Evolutionary conservation across 1,140 invertebrate genomes (phyloP).

Genomic region (Drosophila bifasciata): DNA sequence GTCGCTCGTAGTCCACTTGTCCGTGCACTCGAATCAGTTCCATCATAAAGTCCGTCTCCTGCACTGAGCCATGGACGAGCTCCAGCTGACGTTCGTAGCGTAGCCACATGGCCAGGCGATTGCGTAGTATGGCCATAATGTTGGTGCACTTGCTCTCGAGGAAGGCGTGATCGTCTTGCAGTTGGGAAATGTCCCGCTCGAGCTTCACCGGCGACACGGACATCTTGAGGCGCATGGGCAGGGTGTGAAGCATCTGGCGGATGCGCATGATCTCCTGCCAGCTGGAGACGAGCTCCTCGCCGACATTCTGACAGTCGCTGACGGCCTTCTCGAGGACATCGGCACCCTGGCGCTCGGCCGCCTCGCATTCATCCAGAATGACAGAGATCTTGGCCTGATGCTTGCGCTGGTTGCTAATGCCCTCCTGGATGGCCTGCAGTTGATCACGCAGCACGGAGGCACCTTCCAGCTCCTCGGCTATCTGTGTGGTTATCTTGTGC

Average conservation of each 20-base stretch:
- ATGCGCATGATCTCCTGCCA: slow-evolving; percentile 91
- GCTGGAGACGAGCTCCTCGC: slow-evolving; percentile 86
- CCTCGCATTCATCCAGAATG: slow-evolving; percentile 89
- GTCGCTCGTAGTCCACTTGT: slow-evolving; percentile 91
- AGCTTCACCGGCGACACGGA: slow-evolving; percentile 90
- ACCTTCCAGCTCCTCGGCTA: slow-evolving; percentile 90
- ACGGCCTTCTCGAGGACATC: slow-evolving; percentile 89
- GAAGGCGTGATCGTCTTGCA: slow-evolving; percentile 89
- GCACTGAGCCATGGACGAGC: slow-evolving; percentile 90
- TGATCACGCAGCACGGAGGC: slow-evolving; percentile 89
- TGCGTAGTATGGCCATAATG: slow-evolving; percentile 87
- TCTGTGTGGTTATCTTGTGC: slow-evolving; percentile 88
- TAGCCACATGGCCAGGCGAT: slow-evolving; percentile 88
- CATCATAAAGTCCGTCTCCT: slow-evolving; percentile 94
- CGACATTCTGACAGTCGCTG: slow-evolving; percentile 87
- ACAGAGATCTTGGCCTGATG: slow-evolving; percentile 87
- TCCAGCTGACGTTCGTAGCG: slow-evolving; percentile 91
- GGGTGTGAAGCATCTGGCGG: slow-evolving; percentile 89
- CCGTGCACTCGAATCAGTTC: slow-evolving; percentile 91
- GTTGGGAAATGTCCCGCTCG: slow-evolving; percentile 89
- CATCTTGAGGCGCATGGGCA: slow-evolving; percentile 89
- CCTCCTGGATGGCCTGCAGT: slow-evolving; percentile 88
- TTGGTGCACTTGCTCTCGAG: slow-evolving; percentile 89
- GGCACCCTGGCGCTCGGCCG: slow-evolving; percentile 88
- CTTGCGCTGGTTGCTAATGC: slow-evolving; percentile 87